Evolutionary conservation across 1,140 invertebrate species (phyloP), one percentile per base, ranked within the genome.

Genomic region (Aphelenchoides besseyi): DNA sequence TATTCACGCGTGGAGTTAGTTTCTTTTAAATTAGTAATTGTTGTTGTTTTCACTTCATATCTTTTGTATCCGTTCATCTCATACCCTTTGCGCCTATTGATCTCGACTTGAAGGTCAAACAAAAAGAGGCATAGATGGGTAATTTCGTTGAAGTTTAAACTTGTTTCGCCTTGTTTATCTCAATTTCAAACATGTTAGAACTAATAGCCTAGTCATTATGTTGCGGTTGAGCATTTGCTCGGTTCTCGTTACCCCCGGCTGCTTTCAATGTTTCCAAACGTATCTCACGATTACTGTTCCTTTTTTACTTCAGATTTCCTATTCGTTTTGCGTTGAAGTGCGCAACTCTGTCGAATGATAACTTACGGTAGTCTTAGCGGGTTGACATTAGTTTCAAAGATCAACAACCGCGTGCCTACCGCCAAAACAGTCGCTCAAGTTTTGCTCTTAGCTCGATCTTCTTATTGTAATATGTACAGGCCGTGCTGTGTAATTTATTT

Each of bases 1-100:
- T 66, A 16, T 66, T 66, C 63, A n/a, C 63, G 16, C 26, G 59
- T 16, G 30, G 41, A 48, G 23, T 48, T 23, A n/a, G n/a, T n/a
- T n/a, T n/a, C n/a, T n/a, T n/a, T n/a, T n/a, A n/a, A n/a, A n/a
- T n/a, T n/a, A n/a, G n/a, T n/a, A n/a, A n/a, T n/a, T n/a, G n/a
- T n/a, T n/a, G n/a, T n/a, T n/a, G n/a, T n/a, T n/a, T n/a, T n/a
- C n/a, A n/a, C n/a, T n/a, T n/a, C n/a, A n/a, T n/a, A n/a, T n/a
- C n/a, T n/a, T n/a, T n/a, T n/a, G n/a, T n/a, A n/a, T n/a, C n/a
- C n/a, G n/a, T n/a, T n/a, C n/a, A n/a, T n/a, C n/a, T n/a, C n/a
- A n/a, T n/a, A n/a, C n/a, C n/a, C n/a, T n/a, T n/a, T n/a, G n/a
- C n/a, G n/a, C n/a, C n/a, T n/a, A n/a, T n/a, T n/a, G n/a, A n/a